Evolutionary conservation across 2,888 invertebrate species (phyloP).

Genomic region (Lasioglossum vierecki): DNA sequence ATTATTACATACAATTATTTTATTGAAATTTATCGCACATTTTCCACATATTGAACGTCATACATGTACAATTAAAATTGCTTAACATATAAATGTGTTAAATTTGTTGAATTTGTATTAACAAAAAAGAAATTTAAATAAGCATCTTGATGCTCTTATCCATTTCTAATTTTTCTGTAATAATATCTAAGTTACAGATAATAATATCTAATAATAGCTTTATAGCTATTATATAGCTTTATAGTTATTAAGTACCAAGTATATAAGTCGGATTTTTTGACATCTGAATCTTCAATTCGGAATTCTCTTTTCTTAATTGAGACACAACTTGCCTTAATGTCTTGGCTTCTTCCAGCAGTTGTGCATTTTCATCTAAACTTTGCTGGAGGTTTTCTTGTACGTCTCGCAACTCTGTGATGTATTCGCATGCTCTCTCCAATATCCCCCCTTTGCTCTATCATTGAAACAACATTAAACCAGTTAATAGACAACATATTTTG

Average conservation of each 20-base stretch:
- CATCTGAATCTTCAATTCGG: constrained; percentile 85
- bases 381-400: constrained; percentile 89
- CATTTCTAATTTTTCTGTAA: constrained; percentile 26
- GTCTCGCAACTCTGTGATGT: constrained; percentile 92
- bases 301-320: constrained; percentile 90
- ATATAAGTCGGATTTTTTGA: constrained; percentile 40
- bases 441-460: constrained; percentile 95
- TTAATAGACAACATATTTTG: background rate
- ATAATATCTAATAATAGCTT: too few relatives aligned
- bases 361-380: constrained; percentile 88
- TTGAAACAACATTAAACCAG: constrained; percentile 22
- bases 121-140: constrained; percentile 4
- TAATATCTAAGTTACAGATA: too few relatives aligned
- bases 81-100: background rate
- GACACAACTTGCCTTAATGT: constrained; percentile 88
- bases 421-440: constrained; percentile 95
- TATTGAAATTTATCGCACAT: constrained; percentile 48
- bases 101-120: constrained; percentile 16
- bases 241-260: constrained; percentile 59
- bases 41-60: constrained; percentile 11
- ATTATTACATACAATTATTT: constrained; percentile 70
- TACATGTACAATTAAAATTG: constrained; percentile 16
- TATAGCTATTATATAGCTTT: background rate
- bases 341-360: constrained; percentile 88
- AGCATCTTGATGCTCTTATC: background rate